phyloP scores from a whole-genome alignment of 2,113 vertebrate species.

The Dicrurus megarhynchus region DNA sequence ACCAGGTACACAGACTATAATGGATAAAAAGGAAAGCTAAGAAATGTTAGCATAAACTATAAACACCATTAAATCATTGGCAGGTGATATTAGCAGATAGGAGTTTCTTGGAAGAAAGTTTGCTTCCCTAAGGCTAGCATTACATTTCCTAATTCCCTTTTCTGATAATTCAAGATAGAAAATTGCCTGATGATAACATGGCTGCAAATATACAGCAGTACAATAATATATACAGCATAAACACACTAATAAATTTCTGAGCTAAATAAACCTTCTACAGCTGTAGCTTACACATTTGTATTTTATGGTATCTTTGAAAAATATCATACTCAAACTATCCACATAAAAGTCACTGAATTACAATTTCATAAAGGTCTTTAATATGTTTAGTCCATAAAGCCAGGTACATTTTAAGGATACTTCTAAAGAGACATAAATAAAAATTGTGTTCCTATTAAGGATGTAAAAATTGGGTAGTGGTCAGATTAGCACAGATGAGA shows the following conservation, averaged over 20 bases:
- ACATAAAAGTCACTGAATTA: not conserved
- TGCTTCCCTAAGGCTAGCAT: constrained; percentile 27
- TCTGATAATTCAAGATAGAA: constrained; percentile 30
- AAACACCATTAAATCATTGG: constrained; percentile 44
- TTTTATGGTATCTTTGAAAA: not conserved
- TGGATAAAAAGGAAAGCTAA: constrained; percentile 13
- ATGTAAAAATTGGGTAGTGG: not conserved
- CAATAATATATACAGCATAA: not conserved
- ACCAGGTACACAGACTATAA: not conserved
- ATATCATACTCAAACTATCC: not conserved
- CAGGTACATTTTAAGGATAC: not conserved
- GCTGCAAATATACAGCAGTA: not conserved
- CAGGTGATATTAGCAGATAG: constrained; percentile 49
- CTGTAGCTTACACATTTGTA: not conserved
- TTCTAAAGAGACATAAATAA: not conserved
- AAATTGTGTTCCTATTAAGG: not conserved
- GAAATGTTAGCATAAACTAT: constrained; percentile 39
- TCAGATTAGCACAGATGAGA: not conserved
- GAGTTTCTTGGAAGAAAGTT: not conserved
- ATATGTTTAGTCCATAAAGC: not conserved
- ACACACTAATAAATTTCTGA: not conserved
- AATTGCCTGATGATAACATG: not conserved
- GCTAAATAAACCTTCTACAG: not conserved
- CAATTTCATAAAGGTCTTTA: not conserved
- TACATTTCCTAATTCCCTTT: constrained; percentile 26